Base-by-base conservation (phyloP, 1,140 invertebrate species). In the Bombus vancouverensis region DNA sequence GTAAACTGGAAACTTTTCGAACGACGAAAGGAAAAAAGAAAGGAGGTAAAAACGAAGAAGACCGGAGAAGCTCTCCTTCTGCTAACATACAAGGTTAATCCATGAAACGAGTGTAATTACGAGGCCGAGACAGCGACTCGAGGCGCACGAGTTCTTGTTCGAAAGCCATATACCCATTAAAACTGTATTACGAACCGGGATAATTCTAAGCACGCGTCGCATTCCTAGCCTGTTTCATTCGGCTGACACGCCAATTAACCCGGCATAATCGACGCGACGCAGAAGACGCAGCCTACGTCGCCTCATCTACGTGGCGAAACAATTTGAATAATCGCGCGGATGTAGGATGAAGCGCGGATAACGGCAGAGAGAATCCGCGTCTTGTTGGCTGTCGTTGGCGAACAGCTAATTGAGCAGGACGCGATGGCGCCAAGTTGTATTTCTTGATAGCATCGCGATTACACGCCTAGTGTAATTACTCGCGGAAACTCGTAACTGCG, bases 141-240 rank as follows among this genome's bases (percentile, higher is more conserved):
- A 68, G n/a, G 25, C 42, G 25, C 22, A 5, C 5, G 37, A 57
- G 15, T 66, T 15, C 44, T 74, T 4, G n/a, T 34, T 47, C 32
- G 62, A 34, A 44, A 32, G 68, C 42, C 28, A 65, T 66, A 53
- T 47, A n/a, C 42, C 39, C 65, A 25, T 70, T 47, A 47, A 65
- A 66, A 42, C 59, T n/a, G 76, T 57, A 62, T 59, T 59, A 57
- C 32, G 15, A 32, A 5, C 5, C 8, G 2, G 71, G 71, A 47
- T 82, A 65, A 83, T 78, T 78, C 59, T 28, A 37, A 78, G 75
- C 82, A 83, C 82, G 82, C 65, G 82, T 83, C 42, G 74, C 47
- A 9, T 57, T 70, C 74, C 62, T 34, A 13, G 15, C 47, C 18
- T 3, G 80, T 37, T 72, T n/a, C 59, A 53, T 83, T 83, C 59